These are phyloP conservation scores for Epinephelus awoara DNA, from an alignment of 2,797 vertebrate species.

Conservation along the genomic window DNA sequence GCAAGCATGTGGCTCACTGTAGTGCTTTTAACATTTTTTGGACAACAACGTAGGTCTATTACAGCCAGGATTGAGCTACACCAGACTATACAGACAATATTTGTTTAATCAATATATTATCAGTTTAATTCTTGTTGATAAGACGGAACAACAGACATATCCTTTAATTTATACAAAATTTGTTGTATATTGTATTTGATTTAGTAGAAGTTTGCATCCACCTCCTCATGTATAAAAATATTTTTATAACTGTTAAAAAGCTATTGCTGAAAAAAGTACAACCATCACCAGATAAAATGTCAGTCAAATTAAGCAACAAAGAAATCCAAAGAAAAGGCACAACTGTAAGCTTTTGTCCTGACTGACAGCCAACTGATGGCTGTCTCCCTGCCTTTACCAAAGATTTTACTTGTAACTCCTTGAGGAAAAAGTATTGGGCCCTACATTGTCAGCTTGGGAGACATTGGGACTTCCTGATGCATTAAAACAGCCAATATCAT, in stretches of 20 bases:
- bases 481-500: conserved; percentile 8
- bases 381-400: not conserved
- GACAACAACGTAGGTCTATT: not conserved
- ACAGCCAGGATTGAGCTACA: not conserved
- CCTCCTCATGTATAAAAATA: not conserved
- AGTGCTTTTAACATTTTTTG: not conserved
- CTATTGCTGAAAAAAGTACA: not conserved
- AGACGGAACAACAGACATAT: not conserved
- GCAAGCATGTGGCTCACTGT: no score
- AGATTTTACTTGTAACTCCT: not conserved
- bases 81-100: not conserved
- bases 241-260: not conserved
- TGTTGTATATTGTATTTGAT: not conserved
- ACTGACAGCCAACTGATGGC: not conserved
- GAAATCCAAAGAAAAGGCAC: not conserved
- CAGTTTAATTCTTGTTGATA: not conserved
- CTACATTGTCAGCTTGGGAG: not conserved
- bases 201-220: not conserved
- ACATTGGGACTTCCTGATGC: conserved; percentile 27
- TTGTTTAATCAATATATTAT: not conserved
- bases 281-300: not conserved
- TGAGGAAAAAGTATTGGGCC: not conserved
- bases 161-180: not conserved
- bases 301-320: not conserved
- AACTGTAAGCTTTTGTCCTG: not conserved